These are phyloP conservation scores for Oncorhynchus gorbuscha DNA, from an alignment of 2,113 vertebrate species.

Conservation along the genomic window DNA sequence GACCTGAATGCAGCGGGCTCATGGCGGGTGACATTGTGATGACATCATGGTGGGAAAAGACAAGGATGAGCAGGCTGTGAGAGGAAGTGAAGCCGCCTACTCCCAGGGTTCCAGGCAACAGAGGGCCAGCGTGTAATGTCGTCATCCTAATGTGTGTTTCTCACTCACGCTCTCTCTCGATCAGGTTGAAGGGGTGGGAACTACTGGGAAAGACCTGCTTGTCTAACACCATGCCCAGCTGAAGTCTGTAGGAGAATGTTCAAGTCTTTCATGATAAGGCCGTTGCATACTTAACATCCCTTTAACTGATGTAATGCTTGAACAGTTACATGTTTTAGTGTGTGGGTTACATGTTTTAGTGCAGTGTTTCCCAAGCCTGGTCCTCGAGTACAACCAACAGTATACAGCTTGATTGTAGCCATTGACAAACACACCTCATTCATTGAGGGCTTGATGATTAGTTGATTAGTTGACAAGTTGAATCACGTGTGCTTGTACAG, in stretches of 20 bases:
- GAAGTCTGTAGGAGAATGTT: too few species aligned
- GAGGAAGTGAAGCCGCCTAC: constrained; percentile 63
- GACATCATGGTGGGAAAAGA: constrained; percentile 63
- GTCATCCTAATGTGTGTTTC: constrained; percentile 20
- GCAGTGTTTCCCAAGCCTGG: too few species aligned
- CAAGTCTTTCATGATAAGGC: too few species aligned
- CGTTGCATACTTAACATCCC: too few species aligned
- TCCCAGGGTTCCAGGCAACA: constrained; percentile 53
- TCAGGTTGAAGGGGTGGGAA: too few species aligned
- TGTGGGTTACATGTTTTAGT: neutral
- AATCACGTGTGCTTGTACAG: too few species aligned
- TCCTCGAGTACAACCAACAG: too few species aligned
- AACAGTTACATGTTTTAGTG: neutral
- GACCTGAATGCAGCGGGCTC: constrained; percentile 36
- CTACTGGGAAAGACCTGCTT: constrained; percentile 37
- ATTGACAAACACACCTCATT: too few species aligned
- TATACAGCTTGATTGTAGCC: too few species aligned
- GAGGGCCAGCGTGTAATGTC: constrained; percentile 39
- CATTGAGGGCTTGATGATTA: too few species aligned
- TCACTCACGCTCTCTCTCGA: neutral
- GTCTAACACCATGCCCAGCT: constrained; percentile 20
- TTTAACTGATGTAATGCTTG: neutral
- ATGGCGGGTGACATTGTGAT: constrained; percentile 46
- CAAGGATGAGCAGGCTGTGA: constrained; percentile 51
- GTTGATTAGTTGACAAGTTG: too few species aligned